A percentile compares a stretch with the other conserved stretches of the same genome.
phyloP scores from a whole-genome alignment of 2,113 vertebrate species.

The Felis catus region F.catus_Fca126_mat1.0 CM031414.1:49570501-49571000 shows the following conservation, averaged over 20 bases:
- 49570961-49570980: constrained; percentile 91
- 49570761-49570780: not conserved
- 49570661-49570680: not conserved
- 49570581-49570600: not conserved
- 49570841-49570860: not conserved
- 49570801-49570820: constrained; percentile 12
- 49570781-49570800: not conserved
- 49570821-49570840: not conserved
- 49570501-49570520: not conserved
- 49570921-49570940: constrained; percentile 91
- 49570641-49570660: constrained; percentile 33
- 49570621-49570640: constrained; percentile 7
- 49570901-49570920: constrained; percentile 96
- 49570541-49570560: not conserved
- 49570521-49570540: not conserved
- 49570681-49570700: not conserved
- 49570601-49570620: not conserved
- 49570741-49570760: not conserved
- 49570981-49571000: constrained; percentile 94
- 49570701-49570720: not conserved
- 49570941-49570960: constrained; percentile 91
- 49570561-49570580: not conserved
- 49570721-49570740: no score
- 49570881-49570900: constrained; percentile 91
- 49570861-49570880: constrained; percentile 86